Evolutionary conservation across 2,888 invertebrate species (phyloP).

Genomic region (Ornithoptera alexandrae): DNA sequence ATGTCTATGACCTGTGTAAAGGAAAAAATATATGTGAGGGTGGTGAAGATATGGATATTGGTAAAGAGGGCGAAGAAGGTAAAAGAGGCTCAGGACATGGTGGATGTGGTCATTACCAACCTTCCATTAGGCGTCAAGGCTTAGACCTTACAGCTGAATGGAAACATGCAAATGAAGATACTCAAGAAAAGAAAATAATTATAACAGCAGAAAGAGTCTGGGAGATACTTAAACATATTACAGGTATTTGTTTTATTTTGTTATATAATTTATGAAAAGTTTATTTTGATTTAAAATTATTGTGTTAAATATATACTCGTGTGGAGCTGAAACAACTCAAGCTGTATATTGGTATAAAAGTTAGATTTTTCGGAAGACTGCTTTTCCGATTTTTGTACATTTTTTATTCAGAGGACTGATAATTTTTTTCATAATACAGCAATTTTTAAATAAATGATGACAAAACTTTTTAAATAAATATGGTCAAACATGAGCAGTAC

Average conservation of each 20-base stretch:
- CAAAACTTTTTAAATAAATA: no score
- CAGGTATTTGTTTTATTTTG: constrained; percentile 59
- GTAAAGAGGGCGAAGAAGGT: constrained; percentile 86
- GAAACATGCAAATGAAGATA: constrained; percentile 99
- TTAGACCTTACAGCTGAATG: constrained; percentile 98
- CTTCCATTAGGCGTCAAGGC: constrained; percentile 92
- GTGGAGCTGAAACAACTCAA: no score
- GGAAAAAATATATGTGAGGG: constrained; percentile 99
- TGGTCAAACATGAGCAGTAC: no score
- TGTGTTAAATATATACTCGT: no score
- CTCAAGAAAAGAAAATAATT: constrained; percentile 96
- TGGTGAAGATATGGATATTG: constrained; percentile 97
- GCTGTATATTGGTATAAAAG: no score
- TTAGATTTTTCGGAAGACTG: no score
- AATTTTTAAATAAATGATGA: no score
- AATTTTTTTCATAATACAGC: no score
- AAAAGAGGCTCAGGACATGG: constrained; percentile 87
- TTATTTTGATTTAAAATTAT: neutral
- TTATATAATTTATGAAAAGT: neutral
- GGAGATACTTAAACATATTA: constrained; percentile 97
- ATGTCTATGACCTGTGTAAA: constrained; percentile 98
- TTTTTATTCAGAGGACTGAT: no score
- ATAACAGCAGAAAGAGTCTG: constrained; percentile 97
- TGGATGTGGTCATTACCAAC: constrained; percentile 99
- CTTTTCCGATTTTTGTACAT: no score